Evolutionary conservation across 2,888 invertebrate species (phyloP).

Genomic region (Drosophila mimica): DNA sequence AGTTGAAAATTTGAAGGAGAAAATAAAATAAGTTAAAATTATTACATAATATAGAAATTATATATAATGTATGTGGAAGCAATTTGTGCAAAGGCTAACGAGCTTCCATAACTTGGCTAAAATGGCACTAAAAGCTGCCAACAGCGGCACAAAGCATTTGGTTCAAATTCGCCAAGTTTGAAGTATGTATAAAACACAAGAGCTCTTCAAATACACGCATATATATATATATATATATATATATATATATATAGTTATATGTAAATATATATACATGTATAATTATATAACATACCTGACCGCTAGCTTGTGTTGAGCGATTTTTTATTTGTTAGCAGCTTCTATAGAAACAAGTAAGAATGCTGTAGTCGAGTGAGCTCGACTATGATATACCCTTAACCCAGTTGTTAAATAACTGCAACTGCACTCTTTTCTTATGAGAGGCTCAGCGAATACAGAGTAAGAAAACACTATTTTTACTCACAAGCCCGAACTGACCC

Average conservation of each 20-base stretch:
- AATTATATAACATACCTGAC: neutral
- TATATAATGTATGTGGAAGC: neutral
- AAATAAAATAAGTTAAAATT: neutral
- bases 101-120: conserved; percentile 9
- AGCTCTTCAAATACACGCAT: conserved; percentile 2
- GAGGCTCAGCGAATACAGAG: too few species aligned
- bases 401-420: too few species aligned
- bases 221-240: neutral
- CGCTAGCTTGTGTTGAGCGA: conserved; percentile 18
- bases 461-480: too few species aligned
- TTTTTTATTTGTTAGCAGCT: conserved; percentile 49
- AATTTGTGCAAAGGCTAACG: conserved; percentile 23
- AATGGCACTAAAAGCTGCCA: conserved; percentile 6
- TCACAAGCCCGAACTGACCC: too few species aligned
- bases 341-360: conserved; percentile 7
- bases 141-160: conserved; percentile 17
- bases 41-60: neutral
- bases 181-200: conserved; percentile 21
- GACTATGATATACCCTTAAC: too few species aligned
- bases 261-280: neutral
- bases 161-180: conserved; percentile 18
- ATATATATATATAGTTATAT: too few species aligned
- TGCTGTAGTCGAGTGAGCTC: too few species aligned
- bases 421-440: too few species aligned
- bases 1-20: neutral